Conservation (phyloP, 1,140 invertebrate genomes). For the Drosophila mauritiana region DNA sequence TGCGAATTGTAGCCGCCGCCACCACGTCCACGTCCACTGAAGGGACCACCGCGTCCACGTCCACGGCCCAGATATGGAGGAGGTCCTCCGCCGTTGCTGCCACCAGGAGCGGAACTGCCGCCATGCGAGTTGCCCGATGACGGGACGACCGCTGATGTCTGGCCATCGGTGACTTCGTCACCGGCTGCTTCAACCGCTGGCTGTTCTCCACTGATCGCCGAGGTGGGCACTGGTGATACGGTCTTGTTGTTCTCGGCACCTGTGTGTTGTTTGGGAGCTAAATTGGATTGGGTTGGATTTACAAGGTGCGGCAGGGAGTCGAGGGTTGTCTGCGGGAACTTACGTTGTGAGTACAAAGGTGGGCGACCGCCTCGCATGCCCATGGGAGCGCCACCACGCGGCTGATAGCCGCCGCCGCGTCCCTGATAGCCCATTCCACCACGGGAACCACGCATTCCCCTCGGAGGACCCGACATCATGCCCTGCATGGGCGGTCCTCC, state of each 20-base stretch:
- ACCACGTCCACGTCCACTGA: constrained; percentile 65
- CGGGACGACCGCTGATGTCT: constrained; percentile 23
- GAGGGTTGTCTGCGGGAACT: constrained; percentile 32
- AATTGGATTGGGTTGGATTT: constrained; percentile 27
- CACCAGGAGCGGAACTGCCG: constrained; percentile 23
- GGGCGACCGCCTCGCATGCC: constrained; percentile 80
- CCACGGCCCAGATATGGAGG: constrained; percentile 67
- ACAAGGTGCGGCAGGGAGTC: not conserved
- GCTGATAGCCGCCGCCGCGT: constrained; percentile 72
- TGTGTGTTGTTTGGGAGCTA: constrained; percentile 81
- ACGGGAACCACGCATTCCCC: constrained; percentile 72
- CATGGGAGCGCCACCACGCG: constrained; percentile 76
- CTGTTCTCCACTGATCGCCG: constrained; percentile 42
- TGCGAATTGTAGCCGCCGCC: constrained; percentile 80
- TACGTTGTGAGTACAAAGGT: constrained; percentile 76
- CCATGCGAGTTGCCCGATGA: constrained; percentile 45
- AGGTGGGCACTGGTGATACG: constrained; percentile 74
- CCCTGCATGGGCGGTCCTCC: constrained; percentile 75
- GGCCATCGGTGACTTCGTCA: constrained; percentile 50
- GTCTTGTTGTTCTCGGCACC: constrained; percentile 83
- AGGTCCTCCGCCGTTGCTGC: constrained; percentile 59
- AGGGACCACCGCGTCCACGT: constrained; percentile 76
- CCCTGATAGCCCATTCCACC: constrained; percentile 72
- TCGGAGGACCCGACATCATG: constrained; percentile 73
- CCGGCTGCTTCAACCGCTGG: constrained; percentile 26